Conservation (phyloP, 1,140 invertebrate species). For the Ganaspis sp. region DNA sequence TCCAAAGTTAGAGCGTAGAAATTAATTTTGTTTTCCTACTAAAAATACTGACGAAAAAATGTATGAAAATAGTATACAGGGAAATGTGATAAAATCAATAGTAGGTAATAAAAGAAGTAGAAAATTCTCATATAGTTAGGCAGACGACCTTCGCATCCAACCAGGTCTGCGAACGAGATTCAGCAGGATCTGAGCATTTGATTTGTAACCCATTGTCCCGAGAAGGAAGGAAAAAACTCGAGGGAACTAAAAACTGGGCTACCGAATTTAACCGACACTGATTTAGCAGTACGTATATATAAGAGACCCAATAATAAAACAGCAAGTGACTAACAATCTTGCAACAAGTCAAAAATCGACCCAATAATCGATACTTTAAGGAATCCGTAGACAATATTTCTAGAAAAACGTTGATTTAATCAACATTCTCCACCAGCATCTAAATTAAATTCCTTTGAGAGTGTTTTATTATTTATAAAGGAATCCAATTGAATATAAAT, state of each 20-base stretch:
- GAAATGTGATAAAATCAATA: neutral
- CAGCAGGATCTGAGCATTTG: neutral
- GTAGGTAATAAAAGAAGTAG: neutral
- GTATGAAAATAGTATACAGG: too few species aligned
- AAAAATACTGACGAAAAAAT: too few species aligned
- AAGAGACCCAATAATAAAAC: neutral
- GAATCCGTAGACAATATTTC: slow-evolving; percentile 37
- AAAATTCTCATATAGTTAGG: neutral
- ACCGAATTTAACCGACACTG: slow-evolving; percentile 6
- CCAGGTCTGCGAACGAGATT: slow-evolving; percentile 3
- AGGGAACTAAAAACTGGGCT: slow-evolving; percentile 17
- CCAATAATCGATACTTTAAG: slow-evolving; percentile 30
- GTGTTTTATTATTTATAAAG: slow-evolving; percentile 23
- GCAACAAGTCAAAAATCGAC: neutral
- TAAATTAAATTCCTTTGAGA: slow-evolving; percentile 17
- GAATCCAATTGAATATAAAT: slow-evolving; percentile 9
- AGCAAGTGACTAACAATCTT: neutral
- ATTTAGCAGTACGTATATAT: neutral
- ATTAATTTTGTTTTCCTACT: too few species aligned
- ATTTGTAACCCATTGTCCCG: slow-evolving; percentile 23
- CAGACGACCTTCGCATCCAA: neutral
- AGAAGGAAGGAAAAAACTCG: neutral
- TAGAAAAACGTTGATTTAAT: slow-evolving; percentile 14
- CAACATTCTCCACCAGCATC: neutral
- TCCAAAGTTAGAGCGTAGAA: too few species aligned